Evolutionary conservation across 2,888 invertebrate genomes (phyloP).

Genomic region (Sialis lutaria): DNA sequence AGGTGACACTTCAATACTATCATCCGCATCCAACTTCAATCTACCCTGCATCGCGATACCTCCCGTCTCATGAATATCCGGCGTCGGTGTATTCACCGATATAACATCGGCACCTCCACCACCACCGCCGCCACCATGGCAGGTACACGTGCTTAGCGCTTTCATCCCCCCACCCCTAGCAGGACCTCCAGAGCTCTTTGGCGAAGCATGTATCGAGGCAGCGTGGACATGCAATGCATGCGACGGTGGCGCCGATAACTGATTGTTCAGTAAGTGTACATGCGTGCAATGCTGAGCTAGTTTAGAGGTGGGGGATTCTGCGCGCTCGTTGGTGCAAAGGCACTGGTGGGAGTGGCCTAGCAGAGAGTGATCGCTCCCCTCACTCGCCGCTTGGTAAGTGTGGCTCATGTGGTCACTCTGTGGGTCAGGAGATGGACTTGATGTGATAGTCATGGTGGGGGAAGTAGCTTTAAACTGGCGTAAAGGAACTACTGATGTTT

Average conservation of each 20-base stretch:
- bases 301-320: background rate
- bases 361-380: slow-evolving; percentile 21
- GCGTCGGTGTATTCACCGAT: slow-evolving; percentile 17
- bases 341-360: slow-evolving; percentile 18
- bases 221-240: slow-evolving; percentile 14
- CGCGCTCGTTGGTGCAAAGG: slow-evolving; percentile 13
- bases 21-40: slow-evolving; percentile 22
- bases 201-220: slow-evolving; percentile 16
- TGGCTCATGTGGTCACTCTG: slow-evolving; percentile 17
- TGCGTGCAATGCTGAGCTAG: background rate
- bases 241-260: slow-evolving; percentile 5
- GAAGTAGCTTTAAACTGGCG: too few relatives aligned
- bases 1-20: slow-evolving; percentile 25
- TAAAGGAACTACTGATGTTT: too few relatives aligned
- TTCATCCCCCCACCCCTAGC: slow-evolving; percentile 8
- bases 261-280: slow-evolving; percentile 7
- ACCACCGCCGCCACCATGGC: background rate
- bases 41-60: slow-evolving; percentile 11
- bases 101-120: slow-evolving; percentile 2
- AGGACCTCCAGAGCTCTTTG: slow-evolving; percentile 16
- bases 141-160: background rate
- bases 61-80: slow-evolving; percentile 13
- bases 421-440: slow-evolving; percentile 21
- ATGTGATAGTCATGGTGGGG: slow-evolving; percentile 14
- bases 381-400: slow-evolving; percentile 20